These are phyloP conservation scores for Agonum fuliginosum DNA, from an alignment of 2,888 invertebrate genomes.

Conservation along the genomic window DNA sequence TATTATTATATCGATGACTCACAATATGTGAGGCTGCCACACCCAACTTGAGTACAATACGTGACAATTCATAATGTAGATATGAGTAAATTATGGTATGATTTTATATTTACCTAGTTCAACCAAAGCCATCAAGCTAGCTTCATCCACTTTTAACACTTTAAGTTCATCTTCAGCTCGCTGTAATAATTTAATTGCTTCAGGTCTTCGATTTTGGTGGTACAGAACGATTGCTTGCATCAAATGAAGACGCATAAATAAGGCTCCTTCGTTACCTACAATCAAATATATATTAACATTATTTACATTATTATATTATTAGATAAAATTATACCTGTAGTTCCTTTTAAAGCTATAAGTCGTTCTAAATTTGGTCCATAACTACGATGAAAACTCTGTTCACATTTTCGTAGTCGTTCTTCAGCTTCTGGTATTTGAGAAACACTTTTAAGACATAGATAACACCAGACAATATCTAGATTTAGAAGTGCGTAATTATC, in stretches of 20 bases:
- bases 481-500: conserved; percentile 90
- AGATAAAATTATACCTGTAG: conserved; percentile 72
- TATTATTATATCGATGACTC: no score
- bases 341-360: conserved; percentile 76
- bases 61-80: no score
- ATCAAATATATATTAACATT: no score
- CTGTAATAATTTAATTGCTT: conserved; percentile 78
- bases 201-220: conserved; percentile 82
- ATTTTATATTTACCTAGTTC: conserved; percentile 74
- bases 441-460: conserved; percentile 84
- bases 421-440: conserved; percentile 84
- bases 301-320: no score
- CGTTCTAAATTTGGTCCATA: conserved; percentile 82
- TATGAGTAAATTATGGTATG: neutral
- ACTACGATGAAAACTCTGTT: conserved; percentile 78
- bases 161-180: conserved; percentile 80
- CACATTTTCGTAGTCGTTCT: conserved; percentile 79
- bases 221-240: conserved; percentile 87
- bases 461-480: conserved; percentile 93
- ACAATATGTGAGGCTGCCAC: no score
- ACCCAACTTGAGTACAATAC: no score
- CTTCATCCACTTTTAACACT: conserved; percentile 78
- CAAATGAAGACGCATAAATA: conserved; percentile 86
- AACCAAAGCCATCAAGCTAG: conserved; percentile 74
- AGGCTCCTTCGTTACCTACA: conserved; percentile 81